Percentiles rank a stretch among this genome's conserved stretches.
Evolutionary conservation across 2,113 vertebrate species (phyloP).

Genomic region (Microcebus lehilahytsara): DNA sequence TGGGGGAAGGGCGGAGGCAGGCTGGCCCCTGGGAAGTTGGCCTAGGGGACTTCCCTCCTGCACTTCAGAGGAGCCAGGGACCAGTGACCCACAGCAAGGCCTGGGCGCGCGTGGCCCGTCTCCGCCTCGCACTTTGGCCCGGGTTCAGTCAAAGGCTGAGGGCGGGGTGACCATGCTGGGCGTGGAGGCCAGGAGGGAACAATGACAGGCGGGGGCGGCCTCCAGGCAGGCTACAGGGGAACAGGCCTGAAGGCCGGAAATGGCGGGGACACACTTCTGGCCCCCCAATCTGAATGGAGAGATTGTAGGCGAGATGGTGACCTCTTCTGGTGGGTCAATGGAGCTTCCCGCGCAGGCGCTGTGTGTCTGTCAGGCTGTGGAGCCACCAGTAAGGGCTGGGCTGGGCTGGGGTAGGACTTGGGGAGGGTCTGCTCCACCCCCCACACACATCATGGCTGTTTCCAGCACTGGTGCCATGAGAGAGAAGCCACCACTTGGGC

Average conservation of each 20-base stretch:
- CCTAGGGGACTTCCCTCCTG: rapidly evolving
- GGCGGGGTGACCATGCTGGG: no score
- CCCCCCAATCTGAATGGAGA: rapidly evolving
- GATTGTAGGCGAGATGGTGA: rapidly evolving
- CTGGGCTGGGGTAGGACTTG: no score
- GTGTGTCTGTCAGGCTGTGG: no score
- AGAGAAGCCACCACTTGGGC: not conserved
- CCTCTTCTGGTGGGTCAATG: rapidly evolving
- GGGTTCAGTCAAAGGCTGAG: rapidly evolving
- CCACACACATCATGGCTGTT: no score
- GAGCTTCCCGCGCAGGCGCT: rapidly evolving
- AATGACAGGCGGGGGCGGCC: not conserved
- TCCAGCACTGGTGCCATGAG: no score
- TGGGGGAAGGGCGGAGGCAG: not conserved
- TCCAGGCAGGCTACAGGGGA: not conserved
- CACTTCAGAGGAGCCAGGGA: not conserved
- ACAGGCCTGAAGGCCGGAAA: rapidly evolving
- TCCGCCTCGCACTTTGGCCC: rapidly evolving
- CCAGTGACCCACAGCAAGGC: rapidly evolving
- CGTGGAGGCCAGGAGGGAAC: not conserved
- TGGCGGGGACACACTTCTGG: not conserved
- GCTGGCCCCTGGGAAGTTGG: not conserved
- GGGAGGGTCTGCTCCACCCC: no score
- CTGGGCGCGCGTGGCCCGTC: rapidly evolving
- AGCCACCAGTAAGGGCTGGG: no score